Evolutionary conservation across 2,113 vertebrate species (phyloP).

Genomic region (Oryzias curvinotus): DNA sequence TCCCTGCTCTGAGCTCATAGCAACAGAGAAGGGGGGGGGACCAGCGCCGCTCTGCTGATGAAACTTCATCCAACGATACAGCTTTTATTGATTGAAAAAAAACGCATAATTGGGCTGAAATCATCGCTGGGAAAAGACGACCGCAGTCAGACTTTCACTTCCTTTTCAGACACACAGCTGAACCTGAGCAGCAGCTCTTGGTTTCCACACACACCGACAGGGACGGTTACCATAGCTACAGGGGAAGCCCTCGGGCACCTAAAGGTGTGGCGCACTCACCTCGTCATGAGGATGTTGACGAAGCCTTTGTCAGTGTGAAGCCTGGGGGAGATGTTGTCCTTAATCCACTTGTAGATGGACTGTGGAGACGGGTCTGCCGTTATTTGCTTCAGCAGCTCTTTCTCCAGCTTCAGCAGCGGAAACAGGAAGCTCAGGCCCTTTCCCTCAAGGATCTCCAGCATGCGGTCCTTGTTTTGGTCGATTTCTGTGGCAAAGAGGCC

Average conservation of each 20-base stretch:
- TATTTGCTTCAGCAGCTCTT: conserved; percentile 97
- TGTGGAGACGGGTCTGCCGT: conserved; percentile 96
- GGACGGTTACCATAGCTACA: neutral
- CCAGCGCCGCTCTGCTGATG: too few relatives aligned
- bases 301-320: conserved; percentile 99
- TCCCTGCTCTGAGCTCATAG: too few relatives aligned
- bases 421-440: conserved; percentile 98
- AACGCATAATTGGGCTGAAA: too few relatives aligned
- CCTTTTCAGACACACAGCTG: too few relatives aligned
- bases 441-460: conserved; percentile 98
- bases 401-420: conserved; percentile 97
- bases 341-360: conserved; percentile 99
- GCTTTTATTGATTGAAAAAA: too few relatives aligned
- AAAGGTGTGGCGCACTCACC: conserved; percentile 67
- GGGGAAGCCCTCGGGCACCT: neutral
- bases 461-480: conserved; percentile 98
- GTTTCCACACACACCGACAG: too few relatives aligned
- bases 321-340: conserved; percentile 98
- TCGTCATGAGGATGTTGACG: conserved; percentile 99
- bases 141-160: too few relatives aligned
- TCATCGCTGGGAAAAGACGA: too few relatives aligned
- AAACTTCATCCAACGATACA: too few relatives aligned
- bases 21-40: too few relatives aligned
- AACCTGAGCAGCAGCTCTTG: too few relatives aligned
- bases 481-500: conserved; percentile 80